Conservation (phyloP, 2,888 invertebrate genomes). For the Drosophila mayaguana region DNA sequence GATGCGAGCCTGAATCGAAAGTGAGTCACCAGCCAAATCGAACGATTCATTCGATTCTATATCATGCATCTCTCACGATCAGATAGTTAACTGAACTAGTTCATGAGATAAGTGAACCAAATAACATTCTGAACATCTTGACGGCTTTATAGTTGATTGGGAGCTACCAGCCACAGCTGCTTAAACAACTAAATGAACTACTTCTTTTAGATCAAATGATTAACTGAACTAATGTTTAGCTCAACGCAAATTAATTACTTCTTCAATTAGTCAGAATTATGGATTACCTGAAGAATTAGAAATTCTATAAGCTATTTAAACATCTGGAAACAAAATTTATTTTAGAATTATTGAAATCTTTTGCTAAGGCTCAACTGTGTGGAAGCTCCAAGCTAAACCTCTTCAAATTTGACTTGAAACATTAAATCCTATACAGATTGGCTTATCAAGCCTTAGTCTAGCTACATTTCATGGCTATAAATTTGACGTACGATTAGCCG, state of each 20-base stretch:
- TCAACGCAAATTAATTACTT: neutral
- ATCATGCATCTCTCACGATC: too few species aligned
- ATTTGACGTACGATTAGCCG: neutral
- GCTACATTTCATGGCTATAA: neutral
- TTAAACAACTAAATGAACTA: neutral
- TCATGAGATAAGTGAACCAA: neutral
- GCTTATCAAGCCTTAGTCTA: neutral
- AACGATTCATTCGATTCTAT: too few species aligned
- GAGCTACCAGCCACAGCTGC: too few species aligned
- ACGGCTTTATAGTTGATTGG: too few species aligned
- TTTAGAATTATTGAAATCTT: neutral
- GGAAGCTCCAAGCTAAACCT: neutral
- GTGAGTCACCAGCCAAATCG: too few species aligned
- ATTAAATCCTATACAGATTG: neutral
- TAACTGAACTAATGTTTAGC: neutral
- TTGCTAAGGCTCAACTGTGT: neutral
- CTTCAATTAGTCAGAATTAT: neutral
- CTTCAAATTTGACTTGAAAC: neutral
- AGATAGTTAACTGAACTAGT: neutral
- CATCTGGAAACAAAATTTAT: neutral
- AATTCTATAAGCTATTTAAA: neutral
- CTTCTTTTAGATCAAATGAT: neutral
- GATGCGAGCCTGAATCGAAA: too few species aligned
- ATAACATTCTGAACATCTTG: neutral
- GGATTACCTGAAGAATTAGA: neutral